A percentile compares a stretch with the other conserved stretches of the same genome.
These are phyloP conservation scores for Caerostris darwini DNA, from an alignment of 1,140 invertebrate genomes.

Conservation along the genomic window DNA sequence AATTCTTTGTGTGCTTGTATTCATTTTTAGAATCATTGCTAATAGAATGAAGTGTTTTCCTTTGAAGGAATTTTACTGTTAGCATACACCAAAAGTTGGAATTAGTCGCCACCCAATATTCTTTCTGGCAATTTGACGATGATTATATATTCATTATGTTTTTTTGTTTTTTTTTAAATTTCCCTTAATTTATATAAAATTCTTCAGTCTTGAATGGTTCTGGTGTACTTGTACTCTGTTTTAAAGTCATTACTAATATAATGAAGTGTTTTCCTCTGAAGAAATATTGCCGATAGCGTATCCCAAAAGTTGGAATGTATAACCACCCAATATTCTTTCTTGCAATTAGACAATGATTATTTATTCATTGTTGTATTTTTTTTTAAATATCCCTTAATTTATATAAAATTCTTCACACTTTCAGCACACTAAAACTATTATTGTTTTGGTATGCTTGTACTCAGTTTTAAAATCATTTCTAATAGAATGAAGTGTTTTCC, in stretches of 20 bases:
- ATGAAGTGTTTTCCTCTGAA: neutral
- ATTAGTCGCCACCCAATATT: neutral
- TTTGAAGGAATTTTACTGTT: neutral
- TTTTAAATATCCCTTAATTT: too few relatives aligned
- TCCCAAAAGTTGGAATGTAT: neutral
- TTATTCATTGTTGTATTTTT: too few relatives aligned
- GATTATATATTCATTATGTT: too few relatives aligned
- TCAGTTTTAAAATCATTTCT: neutral
- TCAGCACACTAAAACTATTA: neutral
- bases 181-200: too few relatives aligned
- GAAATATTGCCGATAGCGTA: too few relatives aligned
- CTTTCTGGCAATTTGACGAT: too few relatives aligned
- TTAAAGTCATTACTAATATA: neutral
- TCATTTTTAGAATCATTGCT: conserved; percentile 15
- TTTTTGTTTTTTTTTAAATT: too few relatives aligned
- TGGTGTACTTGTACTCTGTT: neutral
- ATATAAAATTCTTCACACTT: neutral
- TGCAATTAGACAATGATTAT: too few relatives aligned
- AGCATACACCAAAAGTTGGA: neutral
- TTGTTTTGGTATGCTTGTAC: neutral
- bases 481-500: neutral
- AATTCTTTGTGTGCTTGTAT: neutral
- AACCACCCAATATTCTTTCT: neutral
- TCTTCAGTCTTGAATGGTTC: neutral
- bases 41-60: neutral